Evolutionary conservation across 2,113 vertebrate species (phyloP), one percentile per base, ranked within the genome.

Genomic region (Uropsilus gracilis): DNA sequence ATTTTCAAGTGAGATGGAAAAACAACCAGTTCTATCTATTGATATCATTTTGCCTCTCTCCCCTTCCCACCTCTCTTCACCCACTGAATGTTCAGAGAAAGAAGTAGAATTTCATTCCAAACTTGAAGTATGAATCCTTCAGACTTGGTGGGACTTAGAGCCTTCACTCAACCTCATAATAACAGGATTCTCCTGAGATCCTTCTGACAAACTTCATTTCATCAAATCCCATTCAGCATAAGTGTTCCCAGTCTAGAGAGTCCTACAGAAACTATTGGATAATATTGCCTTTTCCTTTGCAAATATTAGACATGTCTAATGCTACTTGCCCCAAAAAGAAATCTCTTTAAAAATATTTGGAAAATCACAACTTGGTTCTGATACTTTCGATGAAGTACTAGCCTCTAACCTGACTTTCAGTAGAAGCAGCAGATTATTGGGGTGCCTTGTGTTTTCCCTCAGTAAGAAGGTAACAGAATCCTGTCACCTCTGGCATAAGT

Each of bases 281-380:
- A 61, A 9, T 28, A 30, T 59, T 66, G 85, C 59, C 42, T 94
- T 89, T 80, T 71, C 50, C 77, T 88, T 94, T 87, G 71, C 76
- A 88, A 68, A 90, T 59, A 81, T 48, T 88, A 83, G 71, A 83
- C 17, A 26, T 94, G 44, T 75, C 59, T 59, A 32, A 34, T 81
- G 66, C 66, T n/a, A 71, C 8, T 11, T 80, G 81, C 30, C 68
- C 68, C 32, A 57, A 42, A 80, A 8, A 61, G 77, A 92, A 86
- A 48, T 86, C 59, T 55, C 20, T 75, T 90, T 75, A 30, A 75
- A 61, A 44, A 84, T n/a, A 12, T 46, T 46, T 22, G 26, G 42
- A 77, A 76, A 80, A 61, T 22, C 13, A 37, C 34, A 81, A 34
- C 17, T 64, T 3, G 22, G 22, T 78, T 92, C 32, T 82, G 28